Conservation (phyloP, 2,113 vertebrate species). For the Panthera leo region DNA sequence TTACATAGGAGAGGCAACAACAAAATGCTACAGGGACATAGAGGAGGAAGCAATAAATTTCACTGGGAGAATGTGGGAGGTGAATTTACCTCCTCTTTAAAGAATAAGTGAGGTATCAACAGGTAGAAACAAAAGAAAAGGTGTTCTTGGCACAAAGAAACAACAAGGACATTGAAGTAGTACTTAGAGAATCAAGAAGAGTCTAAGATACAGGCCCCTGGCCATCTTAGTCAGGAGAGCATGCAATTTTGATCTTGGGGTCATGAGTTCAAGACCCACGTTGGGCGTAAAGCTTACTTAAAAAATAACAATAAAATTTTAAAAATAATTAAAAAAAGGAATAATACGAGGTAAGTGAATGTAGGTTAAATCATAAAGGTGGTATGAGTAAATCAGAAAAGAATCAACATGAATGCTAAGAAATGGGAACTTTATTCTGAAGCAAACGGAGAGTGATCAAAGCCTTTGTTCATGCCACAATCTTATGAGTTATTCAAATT, state of each 20-base stretch:
- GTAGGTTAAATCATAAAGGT: neutral
- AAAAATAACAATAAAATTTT: neutral
- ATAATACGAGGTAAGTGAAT: neutral
- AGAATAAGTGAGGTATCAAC: neutral
- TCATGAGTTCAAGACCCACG: neutral
- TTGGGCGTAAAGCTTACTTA: neutral
- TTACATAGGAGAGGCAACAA: neutral
- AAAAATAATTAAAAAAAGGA: neutral
- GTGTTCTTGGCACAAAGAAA: neutral
- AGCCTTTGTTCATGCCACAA: neutral
- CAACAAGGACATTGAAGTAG: neutral
- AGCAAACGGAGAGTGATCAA: neutral
- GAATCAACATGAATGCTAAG: neutral
- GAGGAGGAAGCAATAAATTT: neutral
- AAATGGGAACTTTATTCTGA: neutral
- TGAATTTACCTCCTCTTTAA: neutral
- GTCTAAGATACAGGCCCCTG: neutral
- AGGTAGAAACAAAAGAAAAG: neutral
- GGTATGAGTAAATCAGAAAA: neutral
- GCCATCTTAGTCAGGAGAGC: neutral
- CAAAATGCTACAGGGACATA: neutral
- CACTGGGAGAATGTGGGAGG: neutral
- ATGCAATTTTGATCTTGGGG: neutral
- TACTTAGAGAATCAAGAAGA: neutral
- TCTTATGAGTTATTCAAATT: neutral